phyloP scores from a whole-genome alignment of 2,797 vertebrate species.

The Echiichthys vipera region DNA sequence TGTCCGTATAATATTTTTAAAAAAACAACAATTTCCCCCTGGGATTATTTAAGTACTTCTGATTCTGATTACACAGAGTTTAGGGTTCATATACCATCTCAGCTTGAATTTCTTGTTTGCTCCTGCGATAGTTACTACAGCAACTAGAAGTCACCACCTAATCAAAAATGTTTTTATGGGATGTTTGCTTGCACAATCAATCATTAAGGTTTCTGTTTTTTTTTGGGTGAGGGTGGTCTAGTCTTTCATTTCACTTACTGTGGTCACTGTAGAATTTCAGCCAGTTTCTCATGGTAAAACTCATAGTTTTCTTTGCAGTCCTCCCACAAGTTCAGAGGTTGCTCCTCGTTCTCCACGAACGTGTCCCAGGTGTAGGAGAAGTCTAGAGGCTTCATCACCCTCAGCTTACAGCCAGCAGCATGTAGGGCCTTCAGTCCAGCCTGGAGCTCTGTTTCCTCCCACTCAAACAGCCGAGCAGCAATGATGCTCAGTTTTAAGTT shows the following conservation, averaged over 20 bases:
- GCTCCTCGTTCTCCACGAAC: constrained; percentile 89
- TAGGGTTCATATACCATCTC: too few species aligned
- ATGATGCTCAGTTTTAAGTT: constrained; percentile 87
- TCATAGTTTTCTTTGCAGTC: constrained; percentile 96
- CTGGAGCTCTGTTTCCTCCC: constrained; percentile 92
- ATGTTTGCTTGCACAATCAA: too few species aligned
- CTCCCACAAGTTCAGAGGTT: constrained; percentile 92
- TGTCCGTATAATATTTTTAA: too few species aligned
- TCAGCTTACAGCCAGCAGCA: constrained; percentile 89
- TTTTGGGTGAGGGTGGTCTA: too few species aligned
- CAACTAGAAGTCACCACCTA: too few species aligned
- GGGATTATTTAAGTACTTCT: too few species aligned
- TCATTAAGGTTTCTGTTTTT: too few species aligned
- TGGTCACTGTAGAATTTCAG: constrained; percentile 88
- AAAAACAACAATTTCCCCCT: too few species aligned
- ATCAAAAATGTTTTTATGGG: too few species aligned
- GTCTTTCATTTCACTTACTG: constrained; percentile 56
- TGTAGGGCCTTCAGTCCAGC: constrained; percentile 86
- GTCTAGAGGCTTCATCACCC: constrained; percentile 95
- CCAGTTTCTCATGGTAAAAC: constrained; percentile 92
- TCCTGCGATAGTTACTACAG: too few species aligned
- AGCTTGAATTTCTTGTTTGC: too few species aligned
- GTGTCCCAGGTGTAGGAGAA: constrained; percentile 95
- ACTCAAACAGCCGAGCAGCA: constrained; percentile 91
- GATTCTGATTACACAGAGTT: too few species aligned